These are phyloP conservation scores for Lamellibrachia satsuma DNA, from an alignment of 2,888 invertebrate species.

Conservation along the genomic window DNA sequence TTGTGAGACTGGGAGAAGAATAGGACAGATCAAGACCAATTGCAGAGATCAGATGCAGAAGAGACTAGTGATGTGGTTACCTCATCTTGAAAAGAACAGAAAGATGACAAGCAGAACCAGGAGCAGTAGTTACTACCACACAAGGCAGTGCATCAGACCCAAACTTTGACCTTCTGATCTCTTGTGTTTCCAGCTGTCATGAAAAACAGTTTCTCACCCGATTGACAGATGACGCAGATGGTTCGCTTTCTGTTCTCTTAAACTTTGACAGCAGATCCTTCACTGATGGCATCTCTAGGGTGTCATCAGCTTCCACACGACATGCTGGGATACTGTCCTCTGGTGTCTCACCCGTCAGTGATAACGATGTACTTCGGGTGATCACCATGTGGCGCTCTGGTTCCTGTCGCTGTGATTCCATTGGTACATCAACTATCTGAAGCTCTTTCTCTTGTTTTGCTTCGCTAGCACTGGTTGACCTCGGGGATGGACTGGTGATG, in stretches of 20 bases:
- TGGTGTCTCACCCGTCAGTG: not conserved
- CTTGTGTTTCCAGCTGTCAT: not conserved
- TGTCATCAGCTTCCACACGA: slow-evolving; percentile 26
- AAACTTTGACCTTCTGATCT: not conserved
- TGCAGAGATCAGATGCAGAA: not conserved
- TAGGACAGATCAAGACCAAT: not conserved
- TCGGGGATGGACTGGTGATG: not conserved
- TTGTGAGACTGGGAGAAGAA: not conserved
- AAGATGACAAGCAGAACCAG: not conserved
- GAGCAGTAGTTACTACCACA: not conserved
- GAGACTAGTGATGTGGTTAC: not conserved
- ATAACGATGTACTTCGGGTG: not conserved
- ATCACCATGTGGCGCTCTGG: slow-evolving; percentile 20
- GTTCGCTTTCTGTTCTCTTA: slow-evolving; percentile 27
- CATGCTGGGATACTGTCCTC: slow-evolving; percentile 19
- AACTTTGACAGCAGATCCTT: slow-evolving; percentile 56
- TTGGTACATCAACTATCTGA: slow-evolving; percentile 33
- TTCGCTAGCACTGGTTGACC: slow-evolving; percentile 36
- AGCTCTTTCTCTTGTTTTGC: slow-evolving; percentile 51
- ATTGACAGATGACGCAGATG: not conserved
- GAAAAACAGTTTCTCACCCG: not conserved
- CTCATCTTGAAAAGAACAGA: not conserved
- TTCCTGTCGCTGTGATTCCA: not conserved
- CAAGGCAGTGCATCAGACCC: not conserved
- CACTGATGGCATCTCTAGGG: slow-evolving; percentile 56